A percentile compares a stretch with the other conserved stretches of the same genome.
Evolutionary conservation across 2,797 vertebrate species (phyloP).

Genomic region (Phataginus tricuspis): DNA sequence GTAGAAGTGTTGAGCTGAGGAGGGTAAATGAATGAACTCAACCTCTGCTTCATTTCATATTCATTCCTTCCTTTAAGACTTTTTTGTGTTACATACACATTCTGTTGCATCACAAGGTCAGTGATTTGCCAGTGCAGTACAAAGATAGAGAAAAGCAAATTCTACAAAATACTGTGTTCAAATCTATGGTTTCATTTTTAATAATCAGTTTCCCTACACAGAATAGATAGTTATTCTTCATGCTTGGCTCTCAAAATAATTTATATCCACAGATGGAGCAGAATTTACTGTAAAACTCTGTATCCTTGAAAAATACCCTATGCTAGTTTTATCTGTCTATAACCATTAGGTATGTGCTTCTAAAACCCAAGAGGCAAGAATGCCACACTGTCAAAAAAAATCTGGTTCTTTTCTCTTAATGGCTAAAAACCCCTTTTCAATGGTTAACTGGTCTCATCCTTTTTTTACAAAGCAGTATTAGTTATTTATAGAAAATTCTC

Average conservation of each 20-base stretch:
- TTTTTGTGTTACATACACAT: background rate
- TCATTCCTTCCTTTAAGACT: background rate
- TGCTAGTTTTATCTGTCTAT: background rate
- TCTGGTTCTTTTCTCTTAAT: constrained; percentile 14
- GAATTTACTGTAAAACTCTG: background rate
- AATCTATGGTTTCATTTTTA: constrained; percentile 15
- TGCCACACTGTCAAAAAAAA: background rate
- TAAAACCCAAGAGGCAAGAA: background rate
- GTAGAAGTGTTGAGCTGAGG: background rate
- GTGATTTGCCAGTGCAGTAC: background rate
- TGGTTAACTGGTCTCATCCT: background rate
- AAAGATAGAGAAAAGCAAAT: constrained; percentile 34
- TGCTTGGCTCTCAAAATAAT: background rate
- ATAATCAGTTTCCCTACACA: constrained; percentile 26
- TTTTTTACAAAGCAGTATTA: background rate
- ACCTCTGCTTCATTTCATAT: constrained; percentile 1
- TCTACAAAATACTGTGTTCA: constrained; percentile 17
- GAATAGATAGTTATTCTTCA: constrained; percentile 3
- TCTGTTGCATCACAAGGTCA: background rate
- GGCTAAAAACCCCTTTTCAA: background rate
- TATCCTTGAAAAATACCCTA: background rate
- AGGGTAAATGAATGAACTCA: background rate
- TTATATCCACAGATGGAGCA: background rate
- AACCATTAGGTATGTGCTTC: constrained; percentile 56
- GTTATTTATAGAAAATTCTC: constrained; percentile 16